Conservation (phyloP, 2,888 invertebrate genomes). For the Cephus spinipes region DNA sequence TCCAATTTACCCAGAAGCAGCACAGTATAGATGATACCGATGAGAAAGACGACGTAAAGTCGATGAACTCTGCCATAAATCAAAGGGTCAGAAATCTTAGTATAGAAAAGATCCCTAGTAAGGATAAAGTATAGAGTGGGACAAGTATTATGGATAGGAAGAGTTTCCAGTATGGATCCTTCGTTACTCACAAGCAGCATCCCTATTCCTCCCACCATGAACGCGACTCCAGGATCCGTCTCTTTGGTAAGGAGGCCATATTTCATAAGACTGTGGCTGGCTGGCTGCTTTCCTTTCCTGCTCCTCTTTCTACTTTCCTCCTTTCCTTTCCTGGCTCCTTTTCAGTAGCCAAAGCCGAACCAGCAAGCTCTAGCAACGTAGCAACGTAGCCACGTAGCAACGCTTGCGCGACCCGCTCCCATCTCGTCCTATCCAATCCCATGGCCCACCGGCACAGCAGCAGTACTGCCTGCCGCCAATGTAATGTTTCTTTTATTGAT, state of each 20-base stretch:
- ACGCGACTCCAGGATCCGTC: constrained; percentile 40
- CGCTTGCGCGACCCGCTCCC: constrained; percentile 63
- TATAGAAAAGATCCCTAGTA: neutral
- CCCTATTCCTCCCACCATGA: constrained; percentile 22
- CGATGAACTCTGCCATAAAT: neutral
- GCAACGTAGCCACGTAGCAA: constrained; percentile 33
- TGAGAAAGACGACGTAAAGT: neutral
- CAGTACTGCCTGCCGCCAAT: constrained; percentile 60
- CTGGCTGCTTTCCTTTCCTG: constrained; percentile 26
- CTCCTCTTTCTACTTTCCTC: constrained; percentile 28
- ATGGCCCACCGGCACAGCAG: constrained; percentile 52
- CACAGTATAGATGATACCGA: neutral
- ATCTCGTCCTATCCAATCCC: constrained; percentile 62
- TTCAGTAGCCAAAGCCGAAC: constrained; percentile 2
- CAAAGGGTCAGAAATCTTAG: neutral
- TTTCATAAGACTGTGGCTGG: constrained; percentile 60
- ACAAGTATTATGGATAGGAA: constrained; percentile 5
- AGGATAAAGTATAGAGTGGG: neutral
- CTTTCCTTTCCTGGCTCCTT: constrained; percentile 11
- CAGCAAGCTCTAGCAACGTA: constrained; percentile 19
- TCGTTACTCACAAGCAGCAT: constrained; percentile 18
- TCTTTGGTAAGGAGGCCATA: constrained; percentile 63
- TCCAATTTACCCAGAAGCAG: neutral
- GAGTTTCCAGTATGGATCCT: constrained; percentile 21
- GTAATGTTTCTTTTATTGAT: constrained; percentile 68